phyloP scores from a whole-genome alignment of 2,113 vertebrate species.

The Hypocryptadius cinnamomeus region DNA sequence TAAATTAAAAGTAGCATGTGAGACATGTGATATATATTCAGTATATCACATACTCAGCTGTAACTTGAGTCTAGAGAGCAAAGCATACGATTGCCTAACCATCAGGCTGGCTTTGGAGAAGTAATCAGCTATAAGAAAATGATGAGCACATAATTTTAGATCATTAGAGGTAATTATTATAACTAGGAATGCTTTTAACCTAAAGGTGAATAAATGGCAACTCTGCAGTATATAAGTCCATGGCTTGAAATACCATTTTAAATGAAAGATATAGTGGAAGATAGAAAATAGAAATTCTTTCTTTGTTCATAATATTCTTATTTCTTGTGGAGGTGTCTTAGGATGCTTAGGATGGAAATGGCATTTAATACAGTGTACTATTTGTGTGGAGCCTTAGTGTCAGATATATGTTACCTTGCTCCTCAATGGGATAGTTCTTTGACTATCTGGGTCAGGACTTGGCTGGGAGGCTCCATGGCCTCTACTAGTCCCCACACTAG shows the following conservation, averaged over 20 bases:
- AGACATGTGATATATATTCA: neutral
- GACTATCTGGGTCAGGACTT: neutral
- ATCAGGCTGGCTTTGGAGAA: neutral
- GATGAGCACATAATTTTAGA: constrained; percentile 1
- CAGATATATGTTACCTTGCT: accelerated
- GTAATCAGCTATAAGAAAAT: neutral
- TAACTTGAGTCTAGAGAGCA: neutral
- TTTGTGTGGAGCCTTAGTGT: neutral
- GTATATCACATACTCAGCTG: neutral
- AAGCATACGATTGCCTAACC: neutral
- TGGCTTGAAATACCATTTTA: neutral
- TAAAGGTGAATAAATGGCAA: neutral
- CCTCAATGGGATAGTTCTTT: neutral
- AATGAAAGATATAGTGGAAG: neutral
- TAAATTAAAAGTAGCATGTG: neutral
- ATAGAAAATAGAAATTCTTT: neutral
- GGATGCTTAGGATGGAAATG: neutral
- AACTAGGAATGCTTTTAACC: neutral
- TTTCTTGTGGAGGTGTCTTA: neutral
- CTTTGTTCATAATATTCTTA: neutral
- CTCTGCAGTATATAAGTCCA: neutral
- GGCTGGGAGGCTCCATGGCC: neutral
- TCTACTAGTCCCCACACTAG: accelerated
- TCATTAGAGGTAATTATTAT: constrained; percentile 2
- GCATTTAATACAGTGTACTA: neutral